Percentiles rank a stretch among this genome's conserved stretches.
These are phyloP conservation scores for Heliocidaris tuberculata DNA, from an alignment of 35 echinoderm and acorn worm species.

Conservation along the genomic window DNA sequence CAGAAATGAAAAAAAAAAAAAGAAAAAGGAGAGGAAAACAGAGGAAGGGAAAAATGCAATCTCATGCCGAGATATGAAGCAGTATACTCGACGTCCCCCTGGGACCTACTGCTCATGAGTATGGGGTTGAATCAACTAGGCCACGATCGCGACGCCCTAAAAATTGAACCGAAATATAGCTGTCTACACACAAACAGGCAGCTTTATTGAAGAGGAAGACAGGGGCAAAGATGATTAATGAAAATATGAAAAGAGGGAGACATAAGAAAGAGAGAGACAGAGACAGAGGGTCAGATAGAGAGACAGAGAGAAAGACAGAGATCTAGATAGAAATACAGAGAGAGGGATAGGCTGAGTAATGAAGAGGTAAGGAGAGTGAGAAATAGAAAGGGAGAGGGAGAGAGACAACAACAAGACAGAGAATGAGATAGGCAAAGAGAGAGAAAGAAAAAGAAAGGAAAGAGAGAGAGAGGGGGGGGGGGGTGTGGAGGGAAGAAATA, in stretches of 20 bases:
- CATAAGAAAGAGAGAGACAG: background rate
- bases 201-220: background rate
- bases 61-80: background rate
- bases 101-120: background rate
- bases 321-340: background rate
- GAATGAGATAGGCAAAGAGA: background rate
- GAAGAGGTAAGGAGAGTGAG: background rate
- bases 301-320: slow-evolving; percentile 15
- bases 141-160: background rate
- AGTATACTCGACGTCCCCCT: background rate
- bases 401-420: background rate
- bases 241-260: background rate
- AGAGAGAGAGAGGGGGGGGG: background rate
- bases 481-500: no score
- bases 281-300: background rate
- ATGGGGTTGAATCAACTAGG: background rate
- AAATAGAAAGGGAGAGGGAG: background rate
- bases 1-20: background rate
- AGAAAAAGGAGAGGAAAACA: background rate
- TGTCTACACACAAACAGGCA: background rate
- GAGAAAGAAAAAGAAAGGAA: background rate
- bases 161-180: slow-evolving; percentile 6
- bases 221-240: background rate
- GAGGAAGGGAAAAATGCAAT: background rate
- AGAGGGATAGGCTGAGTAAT: no score